Base-by-base conservation (phyloP, 2,113 vertebrate genomes). In the Chloebia gouldiae region DNA sequence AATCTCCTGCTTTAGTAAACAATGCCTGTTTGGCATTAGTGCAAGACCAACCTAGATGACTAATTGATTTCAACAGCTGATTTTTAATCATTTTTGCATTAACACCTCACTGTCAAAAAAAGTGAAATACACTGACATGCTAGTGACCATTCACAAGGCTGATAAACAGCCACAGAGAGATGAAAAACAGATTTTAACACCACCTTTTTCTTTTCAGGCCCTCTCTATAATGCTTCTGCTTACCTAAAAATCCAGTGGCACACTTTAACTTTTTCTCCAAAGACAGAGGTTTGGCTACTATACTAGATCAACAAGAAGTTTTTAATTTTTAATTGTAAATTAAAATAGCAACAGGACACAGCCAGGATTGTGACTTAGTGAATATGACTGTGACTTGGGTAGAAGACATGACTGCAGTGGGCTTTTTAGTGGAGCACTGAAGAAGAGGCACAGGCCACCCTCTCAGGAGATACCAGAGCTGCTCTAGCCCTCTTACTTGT, bases 1-100 rank as follows among this genome's bases (percentile, higher is more conserved):
- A 65, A 73, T 83, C 35, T 88, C n/a, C 56, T 84, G 37, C 33
- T 94, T 53, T 31, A 95, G 86, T 87, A 93, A 96, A 93, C 30
- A 78, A 81, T 92, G 56, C 60, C 45, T 87, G 51, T 68, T 84
- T 78, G 73, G 39, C 71, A 93, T 83, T 61, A 86, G 13, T 61
- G n/a, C 24, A 81, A 81, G 57, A 75, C 40, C 40, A 42, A 42
- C 11, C 27, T 78, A 63, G 47, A 86, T 63, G 33, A 73, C 33
- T 47, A 90, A 92, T 22, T 77, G 16, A 81, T 94, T 88, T 90
- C 50, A 88, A 63, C 21, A 54, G 47, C 4, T 37, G 42, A 66
- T 82, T 71, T 77, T 86, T 81, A n/a, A 22, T 84, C 81, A 70
- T 86, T 70, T 86, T 91, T 70, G 33, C 59, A 81, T 81, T 78